Evolutionary conservation across 2,113 vertebrate species (phyloP).

Genomic region (Astatotilapia flaviijosephi): DNA sequence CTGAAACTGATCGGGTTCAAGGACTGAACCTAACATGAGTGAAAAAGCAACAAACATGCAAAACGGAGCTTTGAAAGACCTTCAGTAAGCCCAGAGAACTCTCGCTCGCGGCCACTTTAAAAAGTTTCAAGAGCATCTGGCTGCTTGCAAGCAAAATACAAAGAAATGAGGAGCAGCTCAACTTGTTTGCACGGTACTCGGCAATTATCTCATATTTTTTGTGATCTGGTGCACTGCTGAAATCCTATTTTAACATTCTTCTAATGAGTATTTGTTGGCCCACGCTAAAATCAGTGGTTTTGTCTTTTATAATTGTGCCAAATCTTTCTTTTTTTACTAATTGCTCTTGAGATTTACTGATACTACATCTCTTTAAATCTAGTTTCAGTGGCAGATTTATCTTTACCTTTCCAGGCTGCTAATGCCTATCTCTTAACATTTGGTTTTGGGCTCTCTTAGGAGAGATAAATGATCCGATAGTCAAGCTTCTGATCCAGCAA

Average conservation of each 20-base stretch:
- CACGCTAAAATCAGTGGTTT: not conserved
- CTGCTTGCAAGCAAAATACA: not conserved
- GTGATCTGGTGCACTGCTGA: not conserved
- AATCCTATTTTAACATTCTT: not conserved
- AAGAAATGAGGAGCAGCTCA: not conserved
- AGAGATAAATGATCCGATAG: not conserved
- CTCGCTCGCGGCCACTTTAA: not conserved
- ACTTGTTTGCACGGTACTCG: rapidly evolving
- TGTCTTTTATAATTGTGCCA: not conserved
- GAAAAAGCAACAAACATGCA: not conserved
- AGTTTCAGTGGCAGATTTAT: not conserved
- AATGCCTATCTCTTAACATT: not conserved
- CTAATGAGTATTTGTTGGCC: not conserved
- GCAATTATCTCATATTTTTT: not conserved
- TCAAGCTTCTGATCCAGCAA: not conserved
- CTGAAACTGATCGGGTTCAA: not conserved
- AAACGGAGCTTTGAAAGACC: not conserved
- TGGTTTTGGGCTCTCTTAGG: not conserved
- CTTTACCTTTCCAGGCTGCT: not conserved
- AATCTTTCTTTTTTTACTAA: not conserved
- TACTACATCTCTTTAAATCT: not conserved
- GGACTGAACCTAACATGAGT: not conserved
- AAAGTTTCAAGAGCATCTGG: not conserved
- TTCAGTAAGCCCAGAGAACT: not conserved
- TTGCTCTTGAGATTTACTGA: not conserved